phyloP scores from a whole-genome alignment of 2,888 invertebrate species.

The Nasonovia ribisnigri region DNA sequence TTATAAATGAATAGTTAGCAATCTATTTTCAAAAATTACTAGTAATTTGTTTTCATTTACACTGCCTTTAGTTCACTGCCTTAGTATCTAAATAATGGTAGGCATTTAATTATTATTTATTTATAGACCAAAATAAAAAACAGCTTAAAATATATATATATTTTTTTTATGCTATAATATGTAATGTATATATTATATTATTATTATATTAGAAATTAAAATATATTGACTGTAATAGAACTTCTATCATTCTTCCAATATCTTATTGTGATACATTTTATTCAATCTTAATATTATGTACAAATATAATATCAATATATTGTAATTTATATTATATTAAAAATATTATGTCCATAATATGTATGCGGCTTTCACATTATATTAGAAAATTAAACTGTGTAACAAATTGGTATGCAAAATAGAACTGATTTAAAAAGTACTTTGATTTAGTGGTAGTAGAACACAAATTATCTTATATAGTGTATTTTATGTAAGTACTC shows the following conservation, averaged over 20 bases:
- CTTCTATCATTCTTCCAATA: conserved; percentile 26
- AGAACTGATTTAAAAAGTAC: background rate
- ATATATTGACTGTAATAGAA: conserved; percentile 35
- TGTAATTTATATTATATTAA: conserved; percentile 53
- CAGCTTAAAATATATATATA: conserved; percentile 18
- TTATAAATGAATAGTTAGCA: conserved; percentile 13
- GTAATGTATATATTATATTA: conserved; percentile 26
- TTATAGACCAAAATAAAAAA: conserved; percentile 24
- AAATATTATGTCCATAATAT: conserved; percentile 48
- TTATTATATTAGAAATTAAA: conserved; percentile 40
- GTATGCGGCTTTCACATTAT: conserved; percentile 23
- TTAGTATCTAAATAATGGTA: conserved; percentile 52
- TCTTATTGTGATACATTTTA: conserved; percentile 23
- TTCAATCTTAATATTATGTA: conserved; percentile 46
- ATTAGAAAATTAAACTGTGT: conserved; percentile 59
- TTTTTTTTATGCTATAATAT: conserved; percentile 29
- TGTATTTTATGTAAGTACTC: background rate
- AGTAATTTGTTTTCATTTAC: conserved; percentile 57
- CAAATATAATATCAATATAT: conserved; percentile 47
- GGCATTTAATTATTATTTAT: conserved; percentile 41
- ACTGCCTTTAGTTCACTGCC: conserved; percentile 65
- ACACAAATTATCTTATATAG: background rate
- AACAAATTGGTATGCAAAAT: conserved; percentile 13
- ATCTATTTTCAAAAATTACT: conserved; percentile 30
- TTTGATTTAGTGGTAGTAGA: background rate